Percentiles rank a stretch among this genome's conserved stretches.
Evolutionary conservation across 1,140 invertebrate species (phyloP).

Genomic region (Nasonia giraulti): DNA sequence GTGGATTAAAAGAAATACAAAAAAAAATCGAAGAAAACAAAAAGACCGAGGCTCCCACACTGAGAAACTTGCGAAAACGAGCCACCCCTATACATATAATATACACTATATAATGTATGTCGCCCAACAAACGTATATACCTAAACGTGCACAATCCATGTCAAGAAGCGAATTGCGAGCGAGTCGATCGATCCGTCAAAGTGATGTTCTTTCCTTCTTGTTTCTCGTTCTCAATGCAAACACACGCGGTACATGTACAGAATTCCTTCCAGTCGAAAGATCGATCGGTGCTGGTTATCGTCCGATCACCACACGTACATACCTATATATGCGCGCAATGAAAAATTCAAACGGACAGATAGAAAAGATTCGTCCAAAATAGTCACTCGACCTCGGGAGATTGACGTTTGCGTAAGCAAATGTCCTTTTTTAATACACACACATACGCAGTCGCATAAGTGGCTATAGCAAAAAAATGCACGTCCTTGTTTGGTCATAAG

Average conservation of each 20-base stretch:
- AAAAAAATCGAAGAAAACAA: conserved; percentile 13
- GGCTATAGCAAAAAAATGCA: no score
- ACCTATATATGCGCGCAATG: background rate
- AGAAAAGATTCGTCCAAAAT: conserved; percentile 35
- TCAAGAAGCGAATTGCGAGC: conserved; percentile 20
- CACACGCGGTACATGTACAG: background rate
- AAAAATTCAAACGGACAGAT: background rate
- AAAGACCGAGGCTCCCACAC: background rate
- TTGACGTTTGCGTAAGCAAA: background rate
- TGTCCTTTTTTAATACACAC: background rate
- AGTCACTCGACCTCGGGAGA: background rate
- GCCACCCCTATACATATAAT: background rate
- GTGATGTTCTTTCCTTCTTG: background rate
- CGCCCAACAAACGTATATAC: background rate
- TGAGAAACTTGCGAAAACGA: background rate
- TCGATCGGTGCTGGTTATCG: conserved; percentile 1
- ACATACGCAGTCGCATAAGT: no score
- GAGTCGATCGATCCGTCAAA: conserved; percentile 1
- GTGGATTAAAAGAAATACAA: conserved; percentile 7
- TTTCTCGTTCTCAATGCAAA: background rate
- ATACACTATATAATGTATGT: conserved; percentile 3
- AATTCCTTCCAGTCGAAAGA: background rate
- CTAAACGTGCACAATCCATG: conserved; percentile 32
- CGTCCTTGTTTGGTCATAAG: background rate
- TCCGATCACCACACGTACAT: background rate